Base-by-base conservation (phyloP, 2,888 invertebrate genomes). In the Ligdia adustata region DNA sequence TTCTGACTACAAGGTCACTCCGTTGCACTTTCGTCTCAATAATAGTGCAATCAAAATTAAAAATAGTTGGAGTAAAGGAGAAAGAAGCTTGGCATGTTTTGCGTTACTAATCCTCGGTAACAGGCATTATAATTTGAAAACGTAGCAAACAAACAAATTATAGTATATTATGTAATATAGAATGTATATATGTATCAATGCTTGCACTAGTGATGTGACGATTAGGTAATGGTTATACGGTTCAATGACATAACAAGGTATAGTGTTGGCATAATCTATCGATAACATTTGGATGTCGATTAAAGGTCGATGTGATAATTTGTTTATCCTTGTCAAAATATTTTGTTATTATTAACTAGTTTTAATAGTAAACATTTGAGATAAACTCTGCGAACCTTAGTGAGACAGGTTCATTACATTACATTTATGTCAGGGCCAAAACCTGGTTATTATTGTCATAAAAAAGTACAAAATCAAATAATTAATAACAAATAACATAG, bases 191-290 rank as follows among this genome's bases (percentile, higher is more conserved):
- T 22, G 28, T 35, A 39, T 20, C 18, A 9, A n/a, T n/a, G n/a
- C n/a, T n/a, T n/a, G n/a, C 33, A 18, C 12, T 27, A 33, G 34
- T 14, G 27, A 22, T 0, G 43, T 38, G 44, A 38, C 13, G 31
- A 46, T 46, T 53, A 42, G 41, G 44, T 44, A 55, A 55, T 47
- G 48, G 47, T 37, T 35, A 9, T 9, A 12, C 4, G 48, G 54
- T 55, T 55, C 51, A 51, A 48, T 48, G 48, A 50, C 49, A 55
- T 41, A 35, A 35, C 40, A 34, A 26, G 31, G 31, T 34, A 29
- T 48, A 55, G 44, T 11, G 44, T 41, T 31, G 44, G 14, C 34
- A 42, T 6, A 22, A 33, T 22, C 22, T 24, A 18, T 52, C 48
- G 53, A 53, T 31, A 28, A n/a, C n/a, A n/a, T n/a, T n/a, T n/a